phyloP scores from a whole-genome alignment of 2,113 vertebrate species.

The Cynocephalus volans region DNA sequence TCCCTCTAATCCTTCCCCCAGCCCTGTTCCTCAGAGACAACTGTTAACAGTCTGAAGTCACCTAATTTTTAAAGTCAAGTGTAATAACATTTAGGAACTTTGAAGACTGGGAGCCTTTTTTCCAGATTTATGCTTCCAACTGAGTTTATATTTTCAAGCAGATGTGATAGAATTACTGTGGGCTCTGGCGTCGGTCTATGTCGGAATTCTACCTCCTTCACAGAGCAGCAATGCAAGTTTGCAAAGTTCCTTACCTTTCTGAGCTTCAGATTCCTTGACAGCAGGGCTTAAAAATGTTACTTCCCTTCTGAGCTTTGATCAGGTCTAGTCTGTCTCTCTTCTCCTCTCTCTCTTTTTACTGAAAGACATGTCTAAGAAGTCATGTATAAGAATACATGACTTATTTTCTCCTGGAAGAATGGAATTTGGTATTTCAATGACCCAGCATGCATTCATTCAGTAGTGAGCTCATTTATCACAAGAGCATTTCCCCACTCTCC shows the following conservation, averaged over 20 bases:
- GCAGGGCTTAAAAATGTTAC: neutral
- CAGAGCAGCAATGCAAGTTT: neutral
- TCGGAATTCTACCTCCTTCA: neutral
- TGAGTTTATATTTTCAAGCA: neutral
- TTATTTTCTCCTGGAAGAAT: neutral
- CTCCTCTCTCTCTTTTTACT: neutral
- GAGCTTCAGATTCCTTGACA: neutral
- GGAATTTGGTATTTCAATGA: neutral
- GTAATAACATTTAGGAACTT: neutral
- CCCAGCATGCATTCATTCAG: neutral
- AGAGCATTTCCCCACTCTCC: neutral
- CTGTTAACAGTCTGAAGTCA: neutral
- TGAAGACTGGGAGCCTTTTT: neutral
- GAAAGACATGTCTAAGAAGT: neutral
- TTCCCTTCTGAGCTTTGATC: neutral
- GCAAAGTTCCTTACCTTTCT: neutral
- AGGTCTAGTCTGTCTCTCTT: neutral
- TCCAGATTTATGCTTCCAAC: neutral
- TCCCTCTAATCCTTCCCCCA: neutral
- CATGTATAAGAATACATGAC: neutral
- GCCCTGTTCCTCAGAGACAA: neutral
- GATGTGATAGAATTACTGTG: neutral
- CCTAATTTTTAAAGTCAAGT: slow-evolving; percentile 23
- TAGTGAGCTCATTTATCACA: neutral
- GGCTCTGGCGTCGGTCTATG: slow-evolving; percentile 17